Evolutionary conservation across 30 jellyfish, hydroid and myxozoan species (phyloP), one percentile per base, ranked within the genome.

Genomic region (Turritopsis rubra): DNA sequence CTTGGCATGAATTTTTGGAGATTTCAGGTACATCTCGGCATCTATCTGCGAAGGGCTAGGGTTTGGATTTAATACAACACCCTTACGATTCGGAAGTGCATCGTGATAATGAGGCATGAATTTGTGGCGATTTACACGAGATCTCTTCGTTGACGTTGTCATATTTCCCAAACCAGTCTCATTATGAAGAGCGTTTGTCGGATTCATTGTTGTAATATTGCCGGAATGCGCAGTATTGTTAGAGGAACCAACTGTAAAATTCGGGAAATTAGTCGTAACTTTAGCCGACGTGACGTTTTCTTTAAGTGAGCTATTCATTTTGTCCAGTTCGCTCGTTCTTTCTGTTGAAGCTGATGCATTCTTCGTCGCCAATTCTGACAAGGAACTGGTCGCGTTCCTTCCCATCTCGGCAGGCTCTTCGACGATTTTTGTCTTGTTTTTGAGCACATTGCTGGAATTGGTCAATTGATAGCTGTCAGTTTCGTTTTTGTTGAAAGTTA

Each of bases 31-130:
- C 73, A 29, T 53, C 54, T 29, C 73, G 18, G 85, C 85, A 21
- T 29, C 73, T 28, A 19, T 60, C 54, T 29, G 73, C 17, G 85
- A 77, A 24, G 85, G 85, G 25, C 85, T 53, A 19, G 85, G 85
- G 20, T 77, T 77, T 20, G 85, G 85, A 52, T 77, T 77, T 28
- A 77, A 52, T 0, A 77, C 85, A 77, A 26, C 85, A 18, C 72
- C 54, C 20, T n/a, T 29, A 16, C 22, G 81, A 17, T 20, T 28
- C 85, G 71, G 30, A 77, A 66, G 41, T 21, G 41, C 71, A 16
- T 30, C 21, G 0, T 16, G 0, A 16, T 30, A 18, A 28, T 21
- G 71, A 13, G 9, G 41, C 21, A 24, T 24, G 77, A n/a, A 22
- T 68, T 68, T 68, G 31, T 0, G 28, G 21, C 19, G 77, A n/a